Evolutionary conservation across 1,140 invertebrate genomes (phyloP), one percentile per base, ranked within the genome.

Genomic region (Rhopalosiphum padi): DNA sequence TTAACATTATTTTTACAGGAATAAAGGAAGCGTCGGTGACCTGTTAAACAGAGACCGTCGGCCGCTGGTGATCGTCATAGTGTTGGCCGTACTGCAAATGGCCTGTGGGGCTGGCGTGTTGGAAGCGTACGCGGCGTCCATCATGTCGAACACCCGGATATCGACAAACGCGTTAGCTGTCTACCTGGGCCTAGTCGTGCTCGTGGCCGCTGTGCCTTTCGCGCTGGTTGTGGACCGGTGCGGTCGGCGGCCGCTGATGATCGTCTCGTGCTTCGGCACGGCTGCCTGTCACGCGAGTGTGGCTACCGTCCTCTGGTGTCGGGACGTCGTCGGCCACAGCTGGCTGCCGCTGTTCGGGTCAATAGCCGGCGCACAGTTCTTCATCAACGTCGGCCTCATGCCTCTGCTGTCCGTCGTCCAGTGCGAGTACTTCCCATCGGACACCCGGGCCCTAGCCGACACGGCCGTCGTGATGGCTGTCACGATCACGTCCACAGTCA

Each of bases 101-200:
- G 96, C 98, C 55, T 97, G 96, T 91, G 97, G 97, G 2, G 96
- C 97, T n/a, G 97, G 97, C 90, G 97, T 97, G 3, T 96, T 98
- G 30, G 96, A 97, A 94, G 97, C 97, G 51, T 98, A 98, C 94
- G 96, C 97, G 35, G 97, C 97, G 93, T 96, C 96, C 83, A 97
- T 98, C 94, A 96, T 98, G 94, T 96, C 96, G 25, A 95, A 96
- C 77, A 96, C 96, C 35, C 96, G 96, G 7, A 95, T 97, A 51
- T 94, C 95, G 7, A 95, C 96, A 18, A 95, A 96, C 82, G 95
- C 95, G 85, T 95, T 96, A 25, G 96, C 97, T 48, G 97, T 98
- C 77, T 95, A 97, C 46, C 96, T 97, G 94, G 97, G 97, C 68
- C 94, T 95, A 0, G 96, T 97, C 4, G 97, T 97, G 94, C 95